These are phyloP conservation scores for Bombus ignitus DNA, from an alignment of 1,140 invertebrate species.

Conservation along the genomic window DNA sequence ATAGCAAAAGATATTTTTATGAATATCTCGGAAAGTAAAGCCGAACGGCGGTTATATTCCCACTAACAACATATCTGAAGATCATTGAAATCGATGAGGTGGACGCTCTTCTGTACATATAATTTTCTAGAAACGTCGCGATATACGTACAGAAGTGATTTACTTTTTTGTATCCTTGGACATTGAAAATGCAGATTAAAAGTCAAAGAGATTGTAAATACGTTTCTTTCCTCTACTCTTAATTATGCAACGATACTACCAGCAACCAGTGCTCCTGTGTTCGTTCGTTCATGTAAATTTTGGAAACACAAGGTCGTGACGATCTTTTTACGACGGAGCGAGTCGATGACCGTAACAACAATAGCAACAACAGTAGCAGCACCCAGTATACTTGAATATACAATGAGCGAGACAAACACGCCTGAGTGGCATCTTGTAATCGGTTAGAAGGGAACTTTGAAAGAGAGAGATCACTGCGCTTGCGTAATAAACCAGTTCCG, in stretches of 20 bases:
- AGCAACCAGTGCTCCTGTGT: too few species aligned
- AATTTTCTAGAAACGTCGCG: too few species aligned
- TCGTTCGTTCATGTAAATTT: too few species aligned
- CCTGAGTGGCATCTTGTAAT: conserved; percentile 13
- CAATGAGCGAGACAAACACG: conserved; percentile 4
- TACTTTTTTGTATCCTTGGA: too few species aligned
- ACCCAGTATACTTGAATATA: background rate
- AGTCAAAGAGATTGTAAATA: too few species aligned
- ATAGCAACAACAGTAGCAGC: background rate
- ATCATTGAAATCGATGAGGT: background rate
- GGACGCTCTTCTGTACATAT: background rate
- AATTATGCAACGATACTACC: too few species aligned
- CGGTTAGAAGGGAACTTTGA: conserved; percentile 30
- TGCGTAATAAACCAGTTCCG: conserved; percentile 38
- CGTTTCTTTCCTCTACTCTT: background rate
- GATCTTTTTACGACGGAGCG: background rate
- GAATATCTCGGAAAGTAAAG: background rate
- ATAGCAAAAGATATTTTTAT: background rate
- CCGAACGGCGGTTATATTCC: background rate
- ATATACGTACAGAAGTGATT: too few species aligned
- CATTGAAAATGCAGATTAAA: too few species aligned
- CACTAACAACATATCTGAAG: background rate
- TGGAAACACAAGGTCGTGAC: background rate
- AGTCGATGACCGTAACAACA: background rate
- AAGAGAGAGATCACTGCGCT: conserved; percentile 2